Conservation (phyloP, 2,888 invertebrate species). For the Nebria brevicollis region DNA sequence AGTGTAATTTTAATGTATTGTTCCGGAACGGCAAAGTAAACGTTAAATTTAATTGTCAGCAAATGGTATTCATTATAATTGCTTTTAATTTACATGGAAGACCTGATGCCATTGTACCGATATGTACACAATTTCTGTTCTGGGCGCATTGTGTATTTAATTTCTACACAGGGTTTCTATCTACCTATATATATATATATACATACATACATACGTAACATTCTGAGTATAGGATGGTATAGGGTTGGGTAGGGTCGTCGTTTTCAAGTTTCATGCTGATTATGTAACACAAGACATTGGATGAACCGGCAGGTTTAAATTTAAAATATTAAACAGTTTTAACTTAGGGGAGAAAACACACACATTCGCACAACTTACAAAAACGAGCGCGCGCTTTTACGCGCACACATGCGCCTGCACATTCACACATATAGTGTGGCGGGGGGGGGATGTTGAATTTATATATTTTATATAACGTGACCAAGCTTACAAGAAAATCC, state of each 20-base stretch:
- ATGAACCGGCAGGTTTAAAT: background rate
- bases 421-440: no score
- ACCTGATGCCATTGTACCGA: conserved; percentile 50
- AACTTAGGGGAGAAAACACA: background rate
- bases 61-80: conserved; percentile 62
- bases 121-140: conserved; percentile 30
- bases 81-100: conserved; percentile 64
- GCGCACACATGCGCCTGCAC: no score
- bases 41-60: conserved; percentile 61
- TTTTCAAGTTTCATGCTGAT: background rate
- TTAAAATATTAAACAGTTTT: background rate
- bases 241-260: no score
- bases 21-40: conserved; percentile 60
- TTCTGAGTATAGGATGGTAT: no score
- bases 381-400: background rate
- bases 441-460: no score
- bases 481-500: no score
- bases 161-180: background rate
- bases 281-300: background rate
- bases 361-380: background rate
- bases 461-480: no score
- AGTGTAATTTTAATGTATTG: conserved; percentile 65
- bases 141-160: background rate
- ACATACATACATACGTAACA: background rate
- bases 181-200: background rate